A percentile compares a stretch with the other conserved stretches of the same genome.
phyloP scores from a whole-genome alignment of 1,140 invertebrate species.

The Sminthurides bifidus region DNA sequence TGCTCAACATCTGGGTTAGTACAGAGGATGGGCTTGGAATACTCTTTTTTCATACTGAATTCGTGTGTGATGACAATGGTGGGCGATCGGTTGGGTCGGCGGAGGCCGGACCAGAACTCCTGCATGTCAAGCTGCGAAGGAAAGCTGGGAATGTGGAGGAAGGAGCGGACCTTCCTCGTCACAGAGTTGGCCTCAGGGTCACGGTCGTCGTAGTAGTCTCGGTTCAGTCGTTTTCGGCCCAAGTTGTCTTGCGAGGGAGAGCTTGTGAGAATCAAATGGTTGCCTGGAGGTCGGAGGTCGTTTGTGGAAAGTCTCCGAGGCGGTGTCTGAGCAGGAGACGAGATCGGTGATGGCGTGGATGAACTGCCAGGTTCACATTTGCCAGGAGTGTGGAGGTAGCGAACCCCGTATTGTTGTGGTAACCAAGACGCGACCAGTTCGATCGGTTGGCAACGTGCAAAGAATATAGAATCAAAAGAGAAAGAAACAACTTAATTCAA shows the following conservation, averaged over 20 bases:
- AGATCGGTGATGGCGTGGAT: slow-evolving; percentile 29
- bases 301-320: slow-evolving; percentile 27
- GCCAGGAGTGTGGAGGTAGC: no score
- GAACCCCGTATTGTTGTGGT: no score
- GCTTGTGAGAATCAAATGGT: slow-evolving; percentile 16
- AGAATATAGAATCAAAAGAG: no score
- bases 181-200: neutral
- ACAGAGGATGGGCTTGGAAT: slow-evolving; percentile 8
- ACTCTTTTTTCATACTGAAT: slow-evolving; percentile 25
- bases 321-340: slow-evolving; percentile 24
- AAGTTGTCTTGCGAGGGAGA: slow-evolving; percentile 24
- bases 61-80: slow-evolving; percentile 32
- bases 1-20: slow-evolving; percentile 24
- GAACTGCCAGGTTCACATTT: no score
- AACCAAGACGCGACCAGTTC: no score
- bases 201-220: neutral
- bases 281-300: slow-evolving; percentile 28
- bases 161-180: slow-evolving; percentile 26
- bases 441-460: no score
- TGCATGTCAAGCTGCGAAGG: slow-evolving; percentile 28
- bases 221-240: slow-evolving; percentile 2
- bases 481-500: no score
- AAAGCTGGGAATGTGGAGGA: slow-evolving; percentile 29
- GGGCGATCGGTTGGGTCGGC: slow-evolving; percentile 28
- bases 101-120: slow-evolving; percentile 30